These are phyloP conservation scores for Penaeus indicus DNA, from an alignment of 1,140 invertebrate genomes.

Conservation along the genomic window DNA sequence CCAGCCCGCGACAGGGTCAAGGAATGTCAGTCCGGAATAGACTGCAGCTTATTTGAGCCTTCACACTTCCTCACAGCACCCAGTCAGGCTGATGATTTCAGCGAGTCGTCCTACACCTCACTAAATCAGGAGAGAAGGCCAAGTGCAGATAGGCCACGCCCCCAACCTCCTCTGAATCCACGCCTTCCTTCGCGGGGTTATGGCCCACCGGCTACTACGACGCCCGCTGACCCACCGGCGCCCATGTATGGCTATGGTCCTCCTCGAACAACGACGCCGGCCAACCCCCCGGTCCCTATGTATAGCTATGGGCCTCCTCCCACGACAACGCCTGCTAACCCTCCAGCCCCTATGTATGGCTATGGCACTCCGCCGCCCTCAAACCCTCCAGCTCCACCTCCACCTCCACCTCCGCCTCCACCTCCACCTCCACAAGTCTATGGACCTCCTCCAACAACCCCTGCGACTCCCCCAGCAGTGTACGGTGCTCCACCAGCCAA, in stretches of 20 bases:
- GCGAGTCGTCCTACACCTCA: constrained; percentile 35
- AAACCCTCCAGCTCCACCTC: neutral
- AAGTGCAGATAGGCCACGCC: constrained; percentile 2
- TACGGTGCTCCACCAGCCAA: constrained; percentile 30
- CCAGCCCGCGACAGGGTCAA: neutral
- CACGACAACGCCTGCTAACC: constrained; percentile 20
- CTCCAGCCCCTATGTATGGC: neutral
- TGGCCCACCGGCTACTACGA: neutral
- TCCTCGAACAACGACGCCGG: constrained; percentile 26
- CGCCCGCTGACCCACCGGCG: neutral
- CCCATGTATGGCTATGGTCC: constrained; percentile 38
- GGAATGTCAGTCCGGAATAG: neutral
- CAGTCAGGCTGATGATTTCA: neutral
- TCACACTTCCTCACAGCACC: neutral
- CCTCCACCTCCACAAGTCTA: constrained; percentile 1
- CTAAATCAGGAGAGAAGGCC: neutral
- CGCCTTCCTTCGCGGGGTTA: constrained; percentile 7
- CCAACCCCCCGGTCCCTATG: neutral
- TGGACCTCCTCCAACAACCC: constrained; percentile 20
- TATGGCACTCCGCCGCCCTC: constrained; percentile 26
- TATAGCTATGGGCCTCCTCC: constrained; percentile 38
- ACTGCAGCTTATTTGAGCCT: neutral
- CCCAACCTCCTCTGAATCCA: constrained; percentile 1
- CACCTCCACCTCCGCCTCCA: neutral
- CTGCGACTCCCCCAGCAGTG: neutral